Percentiles rank a stretch among this genome's conserved stretches.
phyloP scores from a whole-genome alignment of 2,888 invertebrate species.

The Lasiommata megera region DNA sequence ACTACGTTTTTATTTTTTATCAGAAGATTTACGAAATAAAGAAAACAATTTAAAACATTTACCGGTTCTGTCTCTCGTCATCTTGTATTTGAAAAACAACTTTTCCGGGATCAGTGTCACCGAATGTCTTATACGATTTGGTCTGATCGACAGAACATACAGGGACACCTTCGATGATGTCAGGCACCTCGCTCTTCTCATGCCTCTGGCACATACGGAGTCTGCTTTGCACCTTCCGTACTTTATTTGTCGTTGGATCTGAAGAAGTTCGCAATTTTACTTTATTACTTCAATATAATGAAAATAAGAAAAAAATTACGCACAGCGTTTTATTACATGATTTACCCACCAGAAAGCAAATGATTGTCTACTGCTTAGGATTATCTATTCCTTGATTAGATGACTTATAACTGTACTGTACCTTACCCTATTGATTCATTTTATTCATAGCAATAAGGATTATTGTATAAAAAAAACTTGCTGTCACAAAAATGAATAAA shows the following conservation, averaged over 20 bases:
- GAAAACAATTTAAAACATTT: conserved; percentile 28
- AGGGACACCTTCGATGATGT: conserved; percentile 77
- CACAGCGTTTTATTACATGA: too few relatives aligned
- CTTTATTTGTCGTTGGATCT: conserved; percentile 63
- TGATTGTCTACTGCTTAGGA: too few relatives aligned
- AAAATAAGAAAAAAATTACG: background rate
- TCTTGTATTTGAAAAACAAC: conserved; percentile 65
- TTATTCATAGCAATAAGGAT: too few relatives aligned
- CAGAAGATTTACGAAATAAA: too few relatives aligned
- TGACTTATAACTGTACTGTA: too few relatives aligned
- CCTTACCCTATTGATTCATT: too few relatives aligned
- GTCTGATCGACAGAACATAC: conserved; percentile 67
- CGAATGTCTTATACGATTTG: conserved; percentile 51
- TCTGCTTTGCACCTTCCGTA: conserved; percentile 61
- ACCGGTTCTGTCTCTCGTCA: conserved; percentile 62
- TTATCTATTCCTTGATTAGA: too few relatives aligned
- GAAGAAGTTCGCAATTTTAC: conserved; percentile 64
- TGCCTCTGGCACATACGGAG: conserved; percentile 66
- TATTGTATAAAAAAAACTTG: too few relatives aligned
- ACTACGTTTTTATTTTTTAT: too few relatives aligned
- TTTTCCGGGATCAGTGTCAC: conserved; percentile 49
- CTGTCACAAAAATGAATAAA: too few relatives aligned
- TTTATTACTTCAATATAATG: conserved; percentile 35
- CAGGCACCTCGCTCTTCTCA: conserved; percentile 75
- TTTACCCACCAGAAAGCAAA: too few relatives aligned